Evolutionary conservation across 2,888 invertebrate genomes (phyloP).

Genomic region (Tenthredo distinguenda): DNA sequence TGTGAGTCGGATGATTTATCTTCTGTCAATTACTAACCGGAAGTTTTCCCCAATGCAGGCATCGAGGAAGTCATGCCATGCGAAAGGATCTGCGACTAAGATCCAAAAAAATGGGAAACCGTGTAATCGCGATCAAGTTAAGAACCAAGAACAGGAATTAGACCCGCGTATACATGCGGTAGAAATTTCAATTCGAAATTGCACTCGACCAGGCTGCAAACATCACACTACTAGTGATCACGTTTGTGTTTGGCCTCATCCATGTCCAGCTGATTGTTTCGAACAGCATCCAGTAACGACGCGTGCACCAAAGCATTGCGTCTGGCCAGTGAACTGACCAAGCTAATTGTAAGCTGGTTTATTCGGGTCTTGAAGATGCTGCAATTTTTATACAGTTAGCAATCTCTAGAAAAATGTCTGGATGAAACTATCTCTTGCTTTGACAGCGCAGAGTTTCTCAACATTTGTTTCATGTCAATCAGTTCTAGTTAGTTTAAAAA

Average conservation of each 20-base stretch:
- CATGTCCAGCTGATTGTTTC: slow-evolving; percentile 48
- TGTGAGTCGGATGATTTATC: neutral
- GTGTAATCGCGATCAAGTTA: slow-evolving; percentile 3
- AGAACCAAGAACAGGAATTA: neutral
- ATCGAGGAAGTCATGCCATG: neutral
- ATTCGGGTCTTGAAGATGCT: neutral
- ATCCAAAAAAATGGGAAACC: neutral
- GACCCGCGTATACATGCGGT: slow-evolving; percentile 32
- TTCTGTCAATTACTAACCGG: neutral
- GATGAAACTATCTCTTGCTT: neutral
- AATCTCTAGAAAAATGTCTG: neutral
- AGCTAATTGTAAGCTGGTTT: neutral
- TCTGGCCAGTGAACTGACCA: slow-evolving; percentile 38
- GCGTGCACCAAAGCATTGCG: slow-evolving; percentile 16
- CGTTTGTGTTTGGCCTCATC: slow-evolving; percentile 36
- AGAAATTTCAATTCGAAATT: slow-evolving; percentile 46
- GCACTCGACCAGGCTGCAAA: slow-evolving; percentile 47
- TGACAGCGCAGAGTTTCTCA: neutral
- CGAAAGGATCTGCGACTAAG: neutral
- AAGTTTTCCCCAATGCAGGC: neutral
- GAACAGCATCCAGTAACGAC: slow-evolving; percentile 32
- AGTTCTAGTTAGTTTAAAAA: neutral
- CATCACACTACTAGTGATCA: slow-evolving; percentile 29
- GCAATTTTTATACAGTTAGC: neutral
- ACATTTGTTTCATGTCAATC: neutral